phyloP scores from a whole-genome alignment of 2,888 invertebrate species.

The Pogonocherus hispidulus region DNA sequence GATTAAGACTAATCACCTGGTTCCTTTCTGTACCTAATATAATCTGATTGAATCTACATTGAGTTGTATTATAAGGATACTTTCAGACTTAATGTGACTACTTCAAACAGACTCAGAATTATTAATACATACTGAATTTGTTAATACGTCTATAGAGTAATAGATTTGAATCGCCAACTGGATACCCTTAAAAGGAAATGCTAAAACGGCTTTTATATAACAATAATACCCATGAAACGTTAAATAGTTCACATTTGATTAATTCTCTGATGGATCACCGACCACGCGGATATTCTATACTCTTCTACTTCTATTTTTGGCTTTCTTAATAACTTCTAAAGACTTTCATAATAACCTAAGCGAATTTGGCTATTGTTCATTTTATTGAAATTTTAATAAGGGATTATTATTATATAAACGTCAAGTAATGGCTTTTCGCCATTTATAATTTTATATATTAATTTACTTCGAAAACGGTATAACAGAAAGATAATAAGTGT shows the following conservation, averaged over 20 bases:
- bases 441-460: conserved; percentile 6
- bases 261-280: background rate
- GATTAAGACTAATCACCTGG: too few species aligned
- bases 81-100: too few species aligned
- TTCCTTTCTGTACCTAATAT: too few species aligned
- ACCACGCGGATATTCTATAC: too few species aligned
- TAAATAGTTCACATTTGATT: conserved; percentile 1
- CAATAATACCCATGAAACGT: background rate
- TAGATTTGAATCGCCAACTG: too few species aligned
- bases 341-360: background rate
- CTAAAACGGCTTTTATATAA: background rate
- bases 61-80: too few species aligned
- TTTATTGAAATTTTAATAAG: conserved; percentile 7
- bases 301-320: conserved; percentile 5
- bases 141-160: too few species aligned
- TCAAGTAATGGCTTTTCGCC: background rate
- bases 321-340: conserved; percentile 2
- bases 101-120: too few species aligned
- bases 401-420: background rate
- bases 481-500: background rate
- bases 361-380: background rate
- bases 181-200: background rate
- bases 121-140: too few species aligned
- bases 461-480: background rate
- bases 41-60: too few species aligned